Evolutionary conservation across 2,797 vertebrate genomes (phyloP), one percentile per base, ranked within the genome.

Genomic region (Poecilia wingei): DNA sequence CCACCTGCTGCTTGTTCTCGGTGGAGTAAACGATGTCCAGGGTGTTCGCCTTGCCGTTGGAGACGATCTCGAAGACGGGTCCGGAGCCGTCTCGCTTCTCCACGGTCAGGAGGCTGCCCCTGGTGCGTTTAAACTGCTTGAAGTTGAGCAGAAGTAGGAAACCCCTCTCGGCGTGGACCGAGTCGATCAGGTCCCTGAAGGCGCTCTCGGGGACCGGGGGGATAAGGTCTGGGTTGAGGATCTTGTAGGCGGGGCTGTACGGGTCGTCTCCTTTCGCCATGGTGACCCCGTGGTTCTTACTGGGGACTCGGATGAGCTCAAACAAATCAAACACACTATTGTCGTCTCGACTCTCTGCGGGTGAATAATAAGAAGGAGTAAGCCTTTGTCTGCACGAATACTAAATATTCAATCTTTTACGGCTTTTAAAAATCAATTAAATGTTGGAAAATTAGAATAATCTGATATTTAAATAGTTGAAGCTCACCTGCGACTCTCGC

Each of bases 11-110:
- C 83, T 95, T 93, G 86, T 97, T 97, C 79, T 97, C 97, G 6
- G 96, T 93, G 95, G 97, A 97, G 93, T 96, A 98, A 81, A 96
- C 95, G n/a, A 99, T 95, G 92, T 99, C 98, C 96, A 99, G 88
- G 3, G 97, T 98, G 96, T 99, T 98, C 3, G 97, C 96, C 28
- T 97, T 97, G 59, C 98, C 98, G 61, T 99, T 98, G 87, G 98
- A 99, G 89, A 98, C 92, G 0, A 99, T 95, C 90, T 99, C 98
- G 51, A 99, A 97, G 75, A 98, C 95, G 77, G 97, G 94, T 49
- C 97, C 97, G 20, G 96, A 93, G 59, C 95, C 94, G 0, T 98
- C 94, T 0, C 93, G 93, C 80, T 98, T 98, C 91, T 98, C 97
- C 90, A 99, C 94, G 22, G 97, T 96, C 89, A 99, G 95, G 71